phyloP scores from a whole-genome alignment of 2,113 vertebrate species.

The Fregata magnificens region DNA sequence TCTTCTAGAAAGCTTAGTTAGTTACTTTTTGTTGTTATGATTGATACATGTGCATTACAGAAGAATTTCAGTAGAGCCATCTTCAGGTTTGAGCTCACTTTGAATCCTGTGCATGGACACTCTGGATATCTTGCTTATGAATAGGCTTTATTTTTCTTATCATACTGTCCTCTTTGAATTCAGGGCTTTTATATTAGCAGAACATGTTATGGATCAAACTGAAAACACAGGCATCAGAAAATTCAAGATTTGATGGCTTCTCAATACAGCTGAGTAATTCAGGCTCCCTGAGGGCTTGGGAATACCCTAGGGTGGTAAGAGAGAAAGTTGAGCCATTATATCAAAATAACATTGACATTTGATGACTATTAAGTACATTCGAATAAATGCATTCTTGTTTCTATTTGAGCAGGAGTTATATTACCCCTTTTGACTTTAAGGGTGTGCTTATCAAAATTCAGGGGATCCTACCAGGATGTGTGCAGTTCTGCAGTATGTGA shows the following conservation, averaged over 20 bases:
- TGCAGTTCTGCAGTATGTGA: not conserved
- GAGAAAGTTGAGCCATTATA: not conserved
- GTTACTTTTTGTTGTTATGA: not conserved
- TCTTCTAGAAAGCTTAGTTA: not conserved
- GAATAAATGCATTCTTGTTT: not conserved
- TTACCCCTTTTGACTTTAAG: not conserved
- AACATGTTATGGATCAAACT: not conserved
- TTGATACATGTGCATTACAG: not conserved
- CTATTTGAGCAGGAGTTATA: not conserved
- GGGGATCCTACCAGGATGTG: not conserved
- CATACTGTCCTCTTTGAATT: not conserved
- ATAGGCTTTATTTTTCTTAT: not conserved
- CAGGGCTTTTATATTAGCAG: not conserved
- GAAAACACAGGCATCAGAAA: not conserved
- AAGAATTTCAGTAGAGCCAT: not conserved
- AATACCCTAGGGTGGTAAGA: not conserved
- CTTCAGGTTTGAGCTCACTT: not conserved
- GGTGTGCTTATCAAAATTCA: not conserved
- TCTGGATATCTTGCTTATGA: not conserved
- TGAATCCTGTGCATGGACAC: not conserved
- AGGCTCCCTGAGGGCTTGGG: not conserved
- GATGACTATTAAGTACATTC: not conserved
- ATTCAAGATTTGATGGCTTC: not conserved
- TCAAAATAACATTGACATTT: not conserved
- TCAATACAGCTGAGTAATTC: not conserved